Conservation (phyloP, 2,888 invertebrate genomes). For the Gastracanthus pulcherrimus region DNA sequence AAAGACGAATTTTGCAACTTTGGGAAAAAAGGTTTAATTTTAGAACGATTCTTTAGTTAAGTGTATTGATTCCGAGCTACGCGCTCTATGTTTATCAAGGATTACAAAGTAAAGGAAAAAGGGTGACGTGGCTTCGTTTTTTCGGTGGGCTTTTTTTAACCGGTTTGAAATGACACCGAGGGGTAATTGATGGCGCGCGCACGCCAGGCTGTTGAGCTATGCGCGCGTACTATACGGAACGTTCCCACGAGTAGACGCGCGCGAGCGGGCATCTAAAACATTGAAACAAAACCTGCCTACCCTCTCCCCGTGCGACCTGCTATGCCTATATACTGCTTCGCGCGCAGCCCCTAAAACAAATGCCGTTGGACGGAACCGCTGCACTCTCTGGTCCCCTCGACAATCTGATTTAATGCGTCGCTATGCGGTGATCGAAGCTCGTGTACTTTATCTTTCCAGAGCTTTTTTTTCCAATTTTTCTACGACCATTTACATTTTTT, state of each 20-base stretch:
- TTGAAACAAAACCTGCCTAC: conserved; percentile 71
- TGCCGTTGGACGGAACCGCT: conserved; percentile 60
- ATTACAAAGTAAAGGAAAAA: neutral
- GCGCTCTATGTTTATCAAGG: neutral
- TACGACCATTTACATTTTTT: neutral
- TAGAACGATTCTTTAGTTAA: no score
- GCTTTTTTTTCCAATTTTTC: neutral
- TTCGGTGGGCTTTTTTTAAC: conserved; percentile 20
- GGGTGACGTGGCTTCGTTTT: no score
- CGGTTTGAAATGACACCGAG: conserved; percentile 18
- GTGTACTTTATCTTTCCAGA: neutral
- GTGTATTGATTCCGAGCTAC: no score
- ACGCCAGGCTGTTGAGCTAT: conserved; percentile 48
- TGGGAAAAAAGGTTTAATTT: no score
- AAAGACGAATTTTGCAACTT: no score
- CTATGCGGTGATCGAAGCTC: neutral
- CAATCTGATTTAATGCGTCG: conserved; percentile 68
- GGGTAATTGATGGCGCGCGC: conserved; percentile 51
- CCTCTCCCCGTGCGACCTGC: neutral
- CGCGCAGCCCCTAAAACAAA: conserved; percentile 60
- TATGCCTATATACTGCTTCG: neutral
- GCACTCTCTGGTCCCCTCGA: conserved; percentile 46
- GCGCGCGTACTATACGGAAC: conserved; percentile 60
- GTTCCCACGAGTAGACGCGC: conserved; percentile 71
- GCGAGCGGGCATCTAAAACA: conserved; percentile 67